Evolutionary conservation across 2,113 vertebrate species (phyloP).

Genomic region (Apus apus): DNA sequence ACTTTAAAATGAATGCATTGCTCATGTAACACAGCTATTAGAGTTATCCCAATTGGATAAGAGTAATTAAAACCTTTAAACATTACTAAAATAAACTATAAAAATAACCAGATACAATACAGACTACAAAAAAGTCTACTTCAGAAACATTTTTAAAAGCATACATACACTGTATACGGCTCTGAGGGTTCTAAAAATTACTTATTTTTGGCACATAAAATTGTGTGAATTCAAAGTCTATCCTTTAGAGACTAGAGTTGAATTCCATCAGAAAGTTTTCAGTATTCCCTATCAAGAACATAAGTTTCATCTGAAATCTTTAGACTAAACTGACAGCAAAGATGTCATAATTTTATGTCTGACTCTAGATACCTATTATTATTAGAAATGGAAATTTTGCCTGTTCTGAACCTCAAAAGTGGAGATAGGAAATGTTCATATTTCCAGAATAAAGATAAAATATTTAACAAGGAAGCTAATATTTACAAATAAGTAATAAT

Average conservation of each 20-base stretch:
- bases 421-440: not conserved
- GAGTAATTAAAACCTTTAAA: too few species aligned
- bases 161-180: not conserved
- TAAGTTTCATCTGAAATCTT: not conserved
- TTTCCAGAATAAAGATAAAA: not conserved
- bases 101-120: not conserved
- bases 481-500: not conserved
- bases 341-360: not conserved
- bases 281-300: not conserved
- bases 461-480: not conserved
- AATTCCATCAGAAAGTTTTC: not conserved
- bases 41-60: too few species aligned
- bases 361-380: not conserved
- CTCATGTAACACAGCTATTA: too few species aligned
- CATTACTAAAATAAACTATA: too few species aligned
- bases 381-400: not conserved
- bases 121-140: not conserved
- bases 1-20: too few species aligned
- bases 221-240: not conserved
- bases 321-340: not conserved
- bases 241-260: not conserved
- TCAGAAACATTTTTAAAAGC: not conserved
- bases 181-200: not conserved
- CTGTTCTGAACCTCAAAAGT: not conserved
- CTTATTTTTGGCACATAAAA: not conserved